Conservation (phyloP, 2,113 vertebrate species). For the Scatophagus argus region DNA sequence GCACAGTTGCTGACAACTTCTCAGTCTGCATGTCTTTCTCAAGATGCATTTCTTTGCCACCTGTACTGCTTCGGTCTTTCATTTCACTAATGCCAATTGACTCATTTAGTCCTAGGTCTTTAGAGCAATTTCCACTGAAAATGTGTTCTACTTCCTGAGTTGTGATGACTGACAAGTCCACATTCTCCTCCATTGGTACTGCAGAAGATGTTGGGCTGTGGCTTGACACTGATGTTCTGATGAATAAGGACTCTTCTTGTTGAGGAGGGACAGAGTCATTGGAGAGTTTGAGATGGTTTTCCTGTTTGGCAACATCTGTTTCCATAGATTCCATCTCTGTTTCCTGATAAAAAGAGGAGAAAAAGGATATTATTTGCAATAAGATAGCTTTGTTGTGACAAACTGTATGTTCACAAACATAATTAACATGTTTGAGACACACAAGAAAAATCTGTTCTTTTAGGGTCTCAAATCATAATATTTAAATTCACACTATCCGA, state of each 20-base stretch:
- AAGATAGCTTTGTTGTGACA: not conserved
- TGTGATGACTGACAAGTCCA: not conserved
- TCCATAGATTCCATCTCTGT: conserved; percentile 29
- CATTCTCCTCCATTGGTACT: not conserved
- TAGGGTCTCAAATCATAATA: too few relatives aligned
- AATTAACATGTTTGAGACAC: too few relatives aligned
- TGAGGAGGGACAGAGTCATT: conserved; percentile 2
- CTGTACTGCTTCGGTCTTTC: not conserved
- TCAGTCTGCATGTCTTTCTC: conserved; percentile 12
- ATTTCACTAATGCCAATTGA: not conserved
- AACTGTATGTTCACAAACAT: not conserved
- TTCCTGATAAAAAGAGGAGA: conserved; percentile 37
- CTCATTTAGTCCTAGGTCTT: conserved; percentile 7
- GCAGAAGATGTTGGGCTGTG: conserved; percentile 4
- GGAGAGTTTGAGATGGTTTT: not conserved
- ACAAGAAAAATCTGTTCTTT: too few relatives aligned
- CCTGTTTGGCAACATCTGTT: conserved; percentile 12
- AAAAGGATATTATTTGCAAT: conserved; percentile 1
- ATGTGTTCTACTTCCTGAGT: conserved; percentile 4
- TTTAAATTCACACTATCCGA: too few relatives aligned
- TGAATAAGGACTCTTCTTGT: conserved; percentile 4
- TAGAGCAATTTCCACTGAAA: conserved; percentile 14
- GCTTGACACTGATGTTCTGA: conserved; percentile 3
- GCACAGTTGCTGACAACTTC: conserved; percentile 12
- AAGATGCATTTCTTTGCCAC: not conserved